Evolutionary conservation across 2,797 vertebrate species (phyloP).

Genomic region (Holocentrus rufus): DNA sequence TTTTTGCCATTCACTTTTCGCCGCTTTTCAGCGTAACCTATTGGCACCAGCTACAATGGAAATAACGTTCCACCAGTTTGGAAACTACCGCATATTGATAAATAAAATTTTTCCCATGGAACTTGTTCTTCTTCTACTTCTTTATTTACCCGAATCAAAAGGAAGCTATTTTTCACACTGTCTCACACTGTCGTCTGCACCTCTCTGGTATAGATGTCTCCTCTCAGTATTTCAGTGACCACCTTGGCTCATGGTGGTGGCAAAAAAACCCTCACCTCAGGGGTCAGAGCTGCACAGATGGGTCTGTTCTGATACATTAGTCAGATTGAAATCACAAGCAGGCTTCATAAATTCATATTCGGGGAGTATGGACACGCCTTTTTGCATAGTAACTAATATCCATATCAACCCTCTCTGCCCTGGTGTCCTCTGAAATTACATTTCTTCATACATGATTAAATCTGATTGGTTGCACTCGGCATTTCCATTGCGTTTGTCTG

Average conservation of each 20-base stretch:
- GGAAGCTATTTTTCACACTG: no score
- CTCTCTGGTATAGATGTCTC: conserved; percentile 22
- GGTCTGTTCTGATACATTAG: conserved; percentile 84
- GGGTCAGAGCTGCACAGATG: conserved; percentile 81
- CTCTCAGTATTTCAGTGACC: conserved; percentile 52
- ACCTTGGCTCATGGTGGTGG: conserved; percentile 48
- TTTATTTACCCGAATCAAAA: conserved; percentile 2
- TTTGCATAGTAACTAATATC: conserved; percentile 78
- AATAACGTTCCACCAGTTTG: conserved; percentile 82
- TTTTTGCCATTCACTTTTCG: conserved; percentile 66
- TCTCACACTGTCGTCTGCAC: background rate
- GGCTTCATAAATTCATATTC: conserved; percentile 82
- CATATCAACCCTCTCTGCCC: conserved; percentile 76
- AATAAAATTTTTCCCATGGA: conserved; percentile 88
- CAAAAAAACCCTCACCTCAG: conserved; percentile 70
- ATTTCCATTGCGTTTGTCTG: conserved; percentile 78
- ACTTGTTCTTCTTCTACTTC: conserved; percentile 54
- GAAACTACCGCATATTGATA: conserved; percentile 85
- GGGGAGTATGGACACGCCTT: conserved; percentile 72
- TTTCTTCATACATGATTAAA: conserved; percentile 82
- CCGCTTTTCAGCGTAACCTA: conserved; percentile 82
- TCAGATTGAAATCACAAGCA: conserved; percentile 83
- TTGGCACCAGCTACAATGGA: conserved; percentile 82
- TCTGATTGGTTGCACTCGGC: conserved; percentile 77
- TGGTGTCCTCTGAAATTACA: conserved; percentile 80